Evolutionary conservation across 2,797 vertebrate genomes (phyloP), one percentile per base, ranked within the genome.

Genomic region (Xenentodon cancila): DNA sequence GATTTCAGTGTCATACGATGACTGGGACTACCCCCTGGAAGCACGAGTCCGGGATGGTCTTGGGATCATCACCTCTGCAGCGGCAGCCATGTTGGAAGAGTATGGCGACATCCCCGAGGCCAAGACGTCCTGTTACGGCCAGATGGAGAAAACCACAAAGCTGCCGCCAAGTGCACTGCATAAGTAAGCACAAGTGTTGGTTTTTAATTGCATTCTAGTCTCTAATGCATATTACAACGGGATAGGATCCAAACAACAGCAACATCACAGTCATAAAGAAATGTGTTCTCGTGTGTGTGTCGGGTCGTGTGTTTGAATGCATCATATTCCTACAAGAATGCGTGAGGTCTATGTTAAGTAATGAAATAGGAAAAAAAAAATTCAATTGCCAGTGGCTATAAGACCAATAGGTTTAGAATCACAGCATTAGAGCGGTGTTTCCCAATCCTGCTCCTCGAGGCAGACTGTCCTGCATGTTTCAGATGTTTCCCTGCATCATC

Each of bases 1-100:
- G 86, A 95, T 99, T 75, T 99, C 97, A 0, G 96, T 98, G 53
- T 96, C 97, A 0, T 99, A 98, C 0, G 97, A 99, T 0, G 96
- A 97, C 84, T 99, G 97, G 97, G 97, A 99, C 94, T 99, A 99
- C 74, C 95, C 92, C 3, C 80, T 99, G 84, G 95, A 97, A 77
- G 95, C 95, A 0, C 90, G 97, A 7, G 96, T 99, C 0, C 90
- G 94, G 3, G 97, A 99, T 0, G 97, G 96, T n/a, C 92, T 99
- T 4, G 97, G 97, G 54, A 97, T 99, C 91, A 97, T 99, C 45
- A 95, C 96, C 27, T 97, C 95, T 0, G 97, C 97, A 0, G 97
- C 97, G 0, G 94, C 95, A 0, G 95, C 97, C 90, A 98, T 98
- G 96, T 77, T 98, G 92, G 94, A 96, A 18, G 96, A 95, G 64